Evolutionary conservation across 1,140 invertebrate species (phyloP), one percentile per base, ranked within the genome.

Genomic region (Aphis craccivora): DNA sequence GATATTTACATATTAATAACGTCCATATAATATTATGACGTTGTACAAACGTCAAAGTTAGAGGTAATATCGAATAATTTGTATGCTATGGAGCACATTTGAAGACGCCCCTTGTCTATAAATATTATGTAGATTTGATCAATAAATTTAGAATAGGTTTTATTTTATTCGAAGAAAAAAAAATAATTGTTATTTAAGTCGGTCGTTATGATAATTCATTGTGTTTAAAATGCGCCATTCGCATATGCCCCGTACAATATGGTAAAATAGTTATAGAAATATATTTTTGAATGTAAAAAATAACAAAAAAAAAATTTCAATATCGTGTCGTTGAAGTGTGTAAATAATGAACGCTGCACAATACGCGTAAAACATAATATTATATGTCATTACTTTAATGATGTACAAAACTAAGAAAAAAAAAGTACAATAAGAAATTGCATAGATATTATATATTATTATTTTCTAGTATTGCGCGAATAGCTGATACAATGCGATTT

Each of bases 1-100:
- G 20, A 30, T 37, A 89, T 89, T 89, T 53, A 37, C 87, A 89
- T 89, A 89, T 37, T 90, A 37, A 90, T 60, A 35, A 55, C 35
- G 51, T 30, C 48, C 30, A 35, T 89, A 87, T 48, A 35, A 48
- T 87, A 51, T 3, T 45, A 48, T 6, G 8, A 48, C 23, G 22
- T 51, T 22, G 48, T 30, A 37, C 43, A 14, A 43, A 37, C 84
- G 43, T 87, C 40, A 40, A 43, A 86, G 11, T 87, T 48, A 1
- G 7, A 37, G 48, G 18, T 9, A 35, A 51, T 48, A 48, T 48
- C 25, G 3, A 48, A 48, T 35, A 30, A 45, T 45, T 25, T 86
- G 23, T 30, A 45, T n/a, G 8, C 83, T 40, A 25, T 48, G n/a
- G 45, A 88, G 7, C 86, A 22, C 45, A 30, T 48, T 23, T n/a